These are phyloP conservation scores for Rutpela maculata DNA, from an alignment of 2,888 invertebrate genomes.

Conservation along the genomic window DNA sequence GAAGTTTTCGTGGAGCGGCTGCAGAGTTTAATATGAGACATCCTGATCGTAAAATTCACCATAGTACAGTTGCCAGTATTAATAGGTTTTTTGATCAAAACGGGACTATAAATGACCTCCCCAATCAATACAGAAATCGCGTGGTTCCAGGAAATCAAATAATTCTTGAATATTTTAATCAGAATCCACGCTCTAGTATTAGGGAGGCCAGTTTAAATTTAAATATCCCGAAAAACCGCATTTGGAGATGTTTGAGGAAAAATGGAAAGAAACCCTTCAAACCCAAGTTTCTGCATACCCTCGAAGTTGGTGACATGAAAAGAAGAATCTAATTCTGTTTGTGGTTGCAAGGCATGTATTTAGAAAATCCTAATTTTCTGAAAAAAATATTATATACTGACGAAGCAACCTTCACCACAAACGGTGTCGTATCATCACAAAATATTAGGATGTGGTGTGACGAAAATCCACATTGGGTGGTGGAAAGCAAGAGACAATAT, in stretches of 20 bases:
- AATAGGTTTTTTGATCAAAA: background rate
- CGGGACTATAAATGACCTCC: background rate
- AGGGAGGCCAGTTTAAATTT: constrained; percentile 23
- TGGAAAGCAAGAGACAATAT: background rate
- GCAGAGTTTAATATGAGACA: constrained; percentile 13
- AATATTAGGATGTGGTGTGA: background rate
- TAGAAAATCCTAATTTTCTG: background rate
- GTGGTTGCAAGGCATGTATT: background rate
- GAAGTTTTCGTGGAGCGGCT: constrained; percentile 20
- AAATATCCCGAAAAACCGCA: background rate
- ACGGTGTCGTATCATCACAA: background rate
- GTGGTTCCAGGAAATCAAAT: constrained; percentile 2
- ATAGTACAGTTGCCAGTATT: constrained; percentile 16
- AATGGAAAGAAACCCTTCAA: background rate
- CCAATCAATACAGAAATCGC: background rate
- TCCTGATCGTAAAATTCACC: constrained; percentile 16
- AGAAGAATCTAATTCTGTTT: constrained; percentile 4
- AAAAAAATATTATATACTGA: background rate
- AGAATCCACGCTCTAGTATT: constrained; percentile 14
- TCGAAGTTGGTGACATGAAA: background rate
- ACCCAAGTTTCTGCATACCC: constrained; percentile 7
- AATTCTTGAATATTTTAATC: constrained; percentile 18
- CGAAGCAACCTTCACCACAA: background rate
- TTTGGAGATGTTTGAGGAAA: constrained; percentile 14
- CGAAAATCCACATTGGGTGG: background rate